Percentiles rank a stretch among this genome's conserved stretches.
Evolutionary conservation across 92 coral and sea anemone genomes (phyloP).

Genomic region (Porites divaricata): DNA sequence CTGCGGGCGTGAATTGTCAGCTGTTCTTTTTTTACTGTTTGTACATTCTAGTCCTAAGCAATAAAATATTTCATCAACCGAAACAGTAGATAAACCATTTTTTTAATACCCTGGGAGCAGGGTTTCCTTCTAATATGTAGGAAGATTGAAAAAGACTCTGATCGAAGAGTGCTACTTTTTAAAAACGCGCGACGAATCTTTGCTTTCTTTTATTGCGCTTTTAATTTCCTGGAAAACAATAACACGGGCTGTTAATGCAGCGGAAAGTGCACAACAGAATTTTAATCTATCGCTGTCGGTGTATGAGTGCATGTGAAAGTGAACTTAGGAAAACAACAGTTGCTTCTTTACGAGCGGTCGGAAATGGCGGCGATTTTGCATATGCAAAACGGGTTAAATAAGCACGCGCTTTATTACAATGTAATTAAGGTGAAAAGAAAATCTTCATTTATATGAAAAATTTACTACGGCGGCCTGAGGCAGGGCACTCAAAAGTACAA

Average conservation of each 20-base stretch:
- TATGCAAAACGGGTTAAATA: slow-evolving; percentile 12
- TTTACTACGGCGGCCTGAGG: neutral
- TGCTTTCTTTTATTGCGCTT: slow-evolving; percentile 5
- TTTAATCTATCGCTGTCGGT: slow-evolving; percentile 3
- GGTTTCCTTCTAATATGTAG: no score
- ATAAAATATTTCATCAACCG: slow-evolving; percentile 22
- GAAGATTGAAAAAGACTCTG: no score
- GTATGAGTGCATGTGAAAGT: neutral
- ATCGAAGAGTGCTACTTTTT: no score
- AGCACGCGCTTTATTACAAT: slow-evolving; percentile 2
- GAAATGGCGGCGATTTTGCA: slow-evolving; percentile 3
- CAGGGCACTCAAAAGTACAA: neutral
- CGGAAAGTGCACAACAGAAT: neutral
- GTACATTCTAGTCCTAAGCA: slow-evolving; percentile 10
- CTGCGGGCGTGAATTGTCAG: neutral
- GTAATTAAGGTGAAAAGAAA: neutral
- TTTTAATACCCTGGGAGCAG: neutral
- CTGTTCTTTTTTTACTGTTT: slow-evolving; percentile 15
- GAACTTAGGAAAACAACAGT: neutral
- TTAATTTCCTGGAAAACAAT: slow-evolving; percentile 7
- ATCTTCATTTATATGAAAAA: neutral
- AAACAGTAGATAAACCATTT: slow-evolving; percentile 7
- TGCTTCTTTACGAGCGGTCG: slow-evolving; percentile 26
- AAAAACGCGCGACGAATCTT: slow-evolving; percentile 12
- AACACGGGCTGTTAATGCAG: slow-evolving; percentile 5